Conservation (phyloP, 2,888 invertebrate species). For the Lithosia quadra region DNA sequence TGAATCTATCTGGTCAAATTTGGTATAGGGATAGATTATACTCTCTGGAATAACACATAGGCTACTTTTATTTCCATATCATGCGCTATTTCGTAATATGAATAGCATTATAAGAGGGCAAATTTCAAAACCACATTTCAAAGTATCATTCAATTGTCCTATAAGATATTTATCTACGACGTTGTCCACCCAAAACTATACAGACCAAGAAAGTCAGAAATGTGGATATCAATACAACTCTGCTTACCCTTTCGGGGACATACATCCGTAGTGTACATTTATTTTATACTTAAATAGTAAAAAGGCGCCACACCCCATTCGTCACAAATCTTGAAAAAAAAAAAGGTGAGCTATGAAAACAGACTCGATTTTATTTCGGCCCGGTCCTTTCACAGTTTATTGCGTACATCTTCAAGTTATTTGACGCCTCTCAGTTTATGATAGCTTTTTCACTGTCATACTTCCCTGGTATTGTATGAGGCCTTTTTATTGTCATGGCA, state of each 20-base stretch:
- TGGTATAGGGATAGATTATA: too few species aligned
- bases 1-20: too few species aligned
- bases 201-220: too few species aligned
- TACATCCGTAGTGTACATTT: not conserved
- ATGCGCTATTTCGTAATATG: too few species aligned
- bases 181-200: too few species aligned
- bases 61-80: too few species aligned
- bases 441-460: conserved; percentile 14
- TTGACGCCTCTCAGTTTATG: conserved; percentile 18
- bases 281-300: not conserved
- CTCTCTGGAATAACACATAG: too few species aligned
- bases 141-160: too few species aligned
- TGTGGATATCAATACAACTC: not conserved
- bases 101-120: too few species aligned
- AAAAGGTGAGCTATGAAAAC: not conserved
- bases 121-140: too few species aligned
- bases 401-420: conserved; percentile 19
- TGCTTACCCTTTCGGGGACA: not conserved
- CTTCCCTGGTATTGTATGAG: conserved; percentile 13
- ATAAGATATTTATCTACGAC: too few species aligned
- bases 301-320: not conserved
- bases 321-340: not conserved
- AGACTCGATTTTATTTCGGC: conserved; percentile 7
- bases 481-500: conserved; percentile 12
- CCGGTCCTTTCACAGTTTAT: conserved; percentile 14